Conservation (phyloP, 2,888 invertebrate genomes). For the Geotrupes spiniger region DNA sequence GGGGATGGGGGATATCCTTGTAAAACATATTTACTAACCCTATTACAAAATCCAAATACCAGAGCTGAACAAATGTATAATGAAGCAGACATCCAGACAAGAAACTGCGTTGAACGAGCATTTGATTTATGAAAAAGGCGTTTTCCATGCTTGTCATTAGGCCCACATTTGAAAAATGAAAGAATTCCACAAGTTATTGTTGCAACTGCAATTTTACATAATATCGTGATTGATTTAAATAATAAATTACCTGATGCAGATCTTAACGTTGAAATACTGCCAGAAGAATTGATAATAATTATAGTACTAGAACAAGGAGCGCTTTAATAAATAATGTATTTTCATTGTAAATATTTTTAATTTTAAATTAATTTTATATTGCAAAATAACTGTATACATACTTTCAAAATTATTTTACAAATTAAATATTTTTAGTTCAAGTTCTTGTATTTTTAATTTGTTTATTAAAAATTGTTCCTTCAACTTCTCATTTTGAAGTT, state of each 20-base stretch:
- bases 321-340: too few species aligned
- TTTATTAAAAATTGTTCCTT: too few species aligned
- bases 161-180: constrained; percentile 10
- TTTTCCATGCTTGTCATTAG: constrained; percentile 21
- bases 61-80: constrained; percentile 21
- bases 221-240: constrained; percentile 1
- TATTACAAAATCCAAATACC: constrained; percentile 19
- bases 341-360: too few species aligned
- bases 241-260: neutral
- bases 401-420: too few species aligned
- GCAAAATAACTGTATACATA: too few species aligned
- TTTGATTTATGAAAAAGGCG: constrained; percentile 25
- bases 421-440: too few species aligned
- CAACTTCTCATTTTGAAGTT: too few species aligned
- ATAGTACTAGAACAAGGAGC: too few species aligned
- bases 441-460: too few species aligned
- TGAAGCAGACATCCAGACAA: constrained; percentile 20
- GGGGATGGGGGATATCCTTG: constrained; percentile 14
- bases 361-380: too few species aligned
- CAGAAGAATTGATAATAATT: neutral
- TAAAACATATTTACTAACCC: constrained; percentile 21
- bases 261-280: neutral
- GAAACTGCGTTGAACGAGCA: constrained; percentile 20
- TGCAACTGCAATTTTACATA: constrained; percentile 3
- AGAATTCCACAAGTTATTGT: neutral